These are phyloP conservation scores for Pristionchus exspectatus DNA, from an alignment of 2,888 invertebrate genomes.

Conservation along the genomic window DNA sequence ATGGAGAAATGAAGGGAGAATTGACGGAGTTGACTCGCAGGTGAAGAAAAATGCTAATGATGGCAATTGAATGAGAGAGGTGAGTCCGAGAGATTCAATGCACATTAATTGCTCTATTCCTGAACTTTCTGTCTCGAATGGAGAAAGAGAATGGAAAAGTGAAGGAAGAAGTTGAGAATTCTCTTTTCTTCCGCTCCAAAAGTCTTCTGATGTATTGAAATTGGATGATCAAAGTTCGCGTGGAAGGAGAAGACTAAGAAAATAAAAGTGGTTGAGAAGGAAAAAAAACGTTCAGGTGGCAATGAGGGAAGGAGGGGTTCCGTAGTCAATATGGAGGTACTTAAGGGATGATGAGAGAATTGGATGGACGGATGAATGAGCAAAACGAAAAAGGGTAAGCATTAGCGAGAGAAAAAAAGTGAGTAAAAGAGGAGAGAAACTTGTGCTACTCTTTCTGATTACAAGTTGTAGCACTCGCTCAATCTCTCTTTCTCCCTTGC, in stretches of 20 bases:
- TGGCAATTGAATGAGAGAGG: not conserved
- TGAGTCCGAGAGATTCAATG: not conserved
- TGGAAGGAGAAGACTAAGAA: not conserved
- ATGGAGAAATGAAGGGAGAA: not conserved
- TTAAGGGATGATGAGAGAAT: not conserved
- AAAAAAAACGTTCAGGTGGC: not conserved
- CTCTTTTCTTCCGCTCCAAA: not conserved
- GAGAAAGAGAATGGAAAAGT: not conserved
- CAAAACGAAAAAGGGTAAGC: not conserved
- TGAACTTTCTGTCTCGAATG: not conserved
- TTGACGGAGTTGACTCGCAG: not conserved
- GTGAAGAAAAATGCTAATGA: not conserved
- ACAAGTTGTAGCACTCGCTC: not conserved
- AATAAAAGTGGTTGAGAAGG: not conserved
- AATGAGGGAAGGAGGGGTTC: not conserved
- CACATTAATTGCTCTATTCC: not conserved
- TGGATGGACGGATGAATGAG: not conserved
- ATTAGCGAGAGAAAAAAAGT: not conserved
- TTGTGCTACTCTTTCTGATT: not conserved
- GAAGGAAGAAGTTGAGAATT: not conserved
- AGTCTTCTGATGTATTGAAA: constrained; percentile 4
- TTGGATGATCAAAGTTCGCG: constrained; percentile 39
- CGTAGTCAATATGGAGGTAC: not conserved
- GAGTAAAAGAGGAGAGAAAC: not conserved
- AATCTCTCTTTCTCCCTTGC: constrained; percentile 8